Conservation (phyloP, 2,797 vertebrate species). For the Macropus fuliginosus region DNA sequence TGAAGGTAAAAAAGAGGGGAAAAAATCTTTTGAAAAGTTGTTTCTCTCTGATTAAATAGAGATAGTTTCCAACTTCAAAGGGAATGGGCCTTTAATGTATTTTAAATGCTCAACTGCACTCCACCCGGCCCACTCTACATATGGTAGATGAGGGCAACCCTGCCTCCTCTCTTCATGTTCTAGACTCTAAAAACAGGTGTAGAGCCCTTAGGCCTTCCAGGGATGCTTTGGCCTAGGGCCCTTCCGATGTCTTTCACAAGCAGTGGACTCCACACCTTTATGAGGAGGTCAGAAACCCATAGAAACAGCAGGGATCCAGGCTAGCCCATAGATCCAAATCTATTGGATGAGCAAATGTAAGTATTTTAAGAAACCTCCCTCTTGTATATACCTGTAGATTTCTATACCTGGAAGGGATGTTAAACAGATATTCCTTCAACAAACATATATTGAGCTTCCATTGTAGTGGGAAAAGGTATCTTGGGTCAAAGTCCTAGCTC, state of each 20-base stretch:
- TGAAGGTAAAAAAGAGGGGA: conserved; percentile 85
- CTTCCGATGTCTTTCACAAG: not conserved
- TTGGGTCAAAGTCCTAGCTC: not conserved
- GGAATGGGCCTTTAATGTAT: conserved; percentile 87
- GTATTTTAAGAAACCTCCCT: not conserved
- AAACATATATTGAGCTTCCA: not conserved
- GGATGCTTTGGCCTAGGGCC: not conserved
- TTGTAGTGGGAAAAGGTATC: not conserved
- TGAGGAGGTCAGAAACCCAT: not conserved
- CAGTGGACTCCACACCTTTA: not conserved
- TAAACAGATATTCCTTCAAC: not conserved
- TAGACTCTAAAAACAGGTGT: not conserved
- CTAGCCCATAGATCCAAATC: not conserved
- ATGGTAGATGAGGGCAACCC: conserved; percentile 65
- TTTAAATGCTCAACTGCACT: conserved; percentile 84
- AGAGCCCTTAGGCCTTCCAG: not conserved
- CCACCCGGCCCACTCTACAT: conserved; percentile 49
- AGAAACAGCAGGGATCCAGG: not conserved
- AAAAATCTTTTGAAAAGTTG: conserved; percentile 89
- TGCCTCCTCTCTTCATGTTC: conserved; percentile 1
- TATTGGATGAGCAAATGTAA: conserved; percentile 23
- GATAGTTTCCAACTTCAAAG: conserved; percentile 89
- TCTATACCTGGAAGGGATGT: not conserved
- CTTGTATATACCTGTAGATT: not conserved
- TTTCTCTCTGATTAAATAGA: conserved; percentile 90